These are phyloP conservation scores for Trinorchestia longiramus DNA, from an alignment of 1,140 invertebrate genomes.

Conservation along the genomic window DNA sequence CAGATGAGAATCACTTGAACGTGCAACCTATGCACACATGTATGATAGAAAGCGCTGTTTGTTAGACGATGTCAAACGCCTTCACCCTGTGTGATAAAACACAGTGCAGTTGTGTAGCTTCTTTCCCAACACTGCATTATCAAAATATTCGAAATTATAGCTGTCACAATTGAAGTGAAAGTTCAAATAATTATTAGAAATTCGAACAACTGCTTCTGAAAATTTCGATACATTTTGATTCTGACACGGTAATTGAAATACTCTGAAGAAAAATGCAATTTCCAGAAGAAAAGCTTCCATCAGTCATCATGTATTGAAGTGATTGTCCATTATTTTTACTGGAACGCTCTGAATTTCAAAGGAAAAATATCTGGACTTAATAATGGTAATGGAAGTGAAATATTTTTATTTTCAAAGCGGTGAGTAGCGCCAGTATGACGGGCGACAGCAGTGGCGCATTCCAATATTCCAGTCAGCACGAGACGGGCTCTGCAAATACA, in stretches of 20 bases:
- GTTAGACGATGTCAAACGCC: neutral
- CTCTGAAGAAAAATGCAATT: neutral
- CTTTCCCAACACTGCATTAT: neutral
- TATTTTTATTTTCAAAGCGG: neutral
- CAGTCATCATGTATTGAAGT: neutral
- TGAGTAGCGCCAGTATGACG: neutral
- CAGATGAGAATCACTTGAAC: neutral
- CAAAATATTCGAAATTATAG: neutral
- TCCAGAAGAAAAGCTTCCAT: neutral
- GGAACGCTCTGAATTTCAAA: neutral
- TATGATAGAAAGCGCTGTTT: neutral
- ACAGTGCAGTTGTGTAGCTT: neutral
- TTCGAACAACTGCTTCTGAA: neutral
- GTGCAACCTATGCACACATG: neutral
- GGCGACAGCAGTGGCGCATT: neutral
- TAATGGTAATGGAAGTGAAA: neutral
- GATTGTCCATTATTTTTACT: neutral
- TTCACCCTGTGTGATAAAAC: neutral
- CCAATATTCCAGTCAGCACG: slow-evolving; percentile 36
- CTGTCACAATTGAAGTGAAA: neutral
- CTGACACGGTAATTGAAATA: neutral
- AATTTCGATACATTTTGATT: neutral
- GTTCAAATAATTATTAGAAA: neutral
- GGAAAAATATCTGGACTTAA: neutral
- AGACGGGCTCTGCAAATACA: slow-evolving; percentile 14